These are phyloP conservation scores for Caenorhabditis sinica DNA, from an alignment of 2,888 invertebrate species.

Conservation along the genomic window DNA sequence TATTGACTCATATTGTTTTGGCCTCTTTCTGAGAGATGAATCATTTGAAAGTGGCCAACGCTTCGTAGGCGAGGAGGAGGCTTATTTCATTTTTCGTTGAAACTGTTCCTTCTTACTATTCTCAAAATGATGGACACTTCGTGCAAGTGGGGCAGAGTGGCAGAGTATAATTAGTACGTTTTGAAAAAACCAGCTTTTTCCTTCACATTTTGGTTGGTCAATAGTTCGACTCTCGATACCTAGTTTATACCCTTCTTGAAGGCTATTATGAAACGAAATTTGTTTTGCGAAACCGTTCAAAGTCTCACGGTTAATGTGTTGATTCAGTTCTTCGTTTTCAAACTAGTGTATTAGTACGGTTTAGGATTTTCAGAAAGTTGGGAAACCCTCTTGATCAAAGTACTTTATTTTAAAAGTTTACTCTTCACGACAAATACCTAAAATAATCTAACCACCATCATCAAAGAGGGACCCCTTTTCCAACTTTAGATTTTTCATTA, in stretches of 20 bases:
- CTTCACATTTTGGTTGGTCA: neutral
- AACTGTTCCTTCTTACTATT: neutral
- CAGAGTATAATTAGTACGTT: slow-evolving; percentile 55
- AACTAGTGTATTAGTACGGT: too few species aligned
- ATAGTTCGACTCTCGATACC: too few species aligned
- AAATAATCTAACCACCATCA: slow-evolving; percentile 2
- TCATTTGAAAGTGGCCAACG: neutral
- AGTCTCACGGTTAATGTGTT: too few species aligned
- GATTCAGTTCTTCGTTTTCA: too few species aligned
- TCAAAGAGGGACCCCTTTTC: neutral
- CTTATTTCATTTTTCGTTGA: slow-evolving; percentile 1
- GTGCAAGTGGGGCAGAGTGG: slow-evolving; percentile 48
- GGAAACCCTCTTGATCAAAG: too few species aligned
- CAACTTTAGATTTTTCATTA: slow-evolving; percentile 52
- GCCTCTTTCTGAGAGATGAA: slow-evolving; percentile 6
- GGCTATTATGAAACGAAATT: too few species aligned
- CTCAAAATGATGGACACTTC: slow-evolving; percentile 42
- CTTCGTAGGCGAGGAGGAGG: neutral
- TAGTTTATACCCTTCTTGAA: too few species aligned
- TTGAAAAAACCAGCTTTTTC: neutral
- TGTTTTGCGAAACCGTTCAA: too few species aligned
- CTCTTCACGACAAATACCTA: neutral
- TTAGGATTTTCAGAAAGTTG: too few species aligned
- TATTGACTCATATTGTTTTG: neutral
- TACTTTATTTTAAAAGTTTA: neutral